Conservation (phyloP, 2,888 invertebrate species). For the Dolichopus griseipennis region DNA sequence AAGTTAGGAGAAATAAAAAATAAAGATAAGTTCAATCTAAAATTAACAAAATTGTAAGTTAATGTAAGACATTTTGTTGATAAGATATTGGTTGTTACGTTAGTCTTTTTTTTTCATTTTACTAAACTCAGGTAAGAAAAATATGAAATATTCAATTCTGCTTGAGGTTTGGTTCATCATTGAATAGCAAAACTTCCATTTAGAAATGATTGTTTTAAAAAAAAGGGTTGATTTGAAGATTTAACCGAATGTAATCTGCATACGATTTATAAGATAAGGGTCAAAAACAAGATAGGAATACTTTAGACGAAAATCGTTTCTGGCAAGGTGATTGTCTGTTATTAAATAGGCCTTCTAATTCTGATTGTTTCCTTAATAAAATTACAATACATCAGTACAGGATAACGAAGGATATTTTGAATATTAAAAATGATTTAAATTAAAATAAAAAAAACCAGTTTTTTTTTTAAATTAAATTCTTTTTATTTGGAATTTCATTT, state of each 20-base stretch:
- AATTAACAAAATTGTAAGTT: too few relatives aligned
- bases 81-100: too few relatives aligned
- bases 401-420: not conserved
- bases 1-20: too few relatives aligned
- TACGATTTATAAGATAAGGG: too few relatives aligned
- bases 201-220: too few relatives aligned
- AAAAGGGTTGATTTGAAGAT: not conserved
- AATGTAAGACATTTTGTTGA: too few relatives aligned
- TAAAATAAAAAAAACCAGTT: not conserved
- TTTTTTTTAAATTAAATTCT: not conserved
- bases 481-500: not conserved
- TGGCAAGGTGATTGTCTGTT: conserved; percentile 1
- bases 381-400: not conserved
- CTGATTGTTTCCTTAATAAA: not conserved
- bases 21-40: too few relatives aligned
- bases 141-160: too few relatives aligned
- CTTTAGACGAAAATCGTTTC: not conserved
- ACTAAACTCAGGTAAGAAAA: too few relatives aligned
- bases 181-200: not conserved
- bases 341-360: not conserved
- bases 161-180: not conserved
- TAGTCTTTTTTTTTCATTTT: too few relatives aligned
- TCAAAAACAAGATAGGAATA: not conserved
- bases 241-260: too few relatives aligned
- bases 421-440: not conserved